phyloP scores from a whole-genome alignment of 2,888 invertebrate genomes.

The Amphiduros pacificus region DNA sequence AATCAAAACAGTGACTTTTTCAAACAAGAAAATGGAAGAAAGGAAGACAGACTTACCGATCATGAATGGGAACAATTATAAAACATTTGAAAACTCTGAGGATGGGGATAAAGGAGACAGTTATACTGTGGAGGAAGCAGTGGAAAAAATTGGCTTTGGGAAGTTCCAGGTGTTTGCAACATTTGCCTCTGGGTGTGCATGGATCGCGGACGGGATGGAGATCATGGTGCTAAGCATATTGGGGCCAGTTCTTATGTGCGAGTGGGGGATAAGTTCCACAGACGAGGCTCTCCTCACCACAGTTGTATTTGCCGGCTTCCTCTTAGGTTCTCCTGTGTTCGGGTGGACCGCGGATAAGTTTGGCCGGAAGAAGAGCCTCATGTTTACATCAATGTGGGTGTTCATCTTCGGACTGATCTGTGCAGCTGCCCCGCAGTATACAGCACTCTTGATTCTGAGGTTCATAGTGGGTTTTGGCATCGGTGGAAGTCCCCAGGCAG shows the following conservation, averaged over 20 bases:
- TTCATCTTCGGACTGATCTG: background rate
- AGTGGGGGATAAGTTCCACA: slow-evolving; percentile 10
- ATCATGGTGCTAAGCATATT: slow-evolving; percentile 24
- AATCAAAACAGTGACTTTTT: no score
- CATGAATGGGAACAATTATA: no score
- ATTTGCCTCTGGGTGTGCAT: slow-evolving; percentile 13
- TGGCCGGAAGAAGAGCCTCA: slow-evolving; percentile 9
- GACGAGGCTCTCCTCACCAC: slow-evolving; percentile 23
- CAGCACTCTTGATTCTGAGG: background rate
- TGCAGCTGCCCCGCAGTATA: background rate
- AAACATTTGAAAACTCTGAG: no score
- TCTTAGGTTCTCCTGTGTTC: slow-evolving; percentile 19
- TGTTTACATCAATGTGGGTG: background rate
- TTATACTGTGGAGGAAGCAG: slow-evolving; percentile 49
- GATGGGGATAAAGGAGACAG: no score
- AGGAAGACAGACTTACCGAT: no score
- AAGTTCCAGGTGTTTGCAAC: slow-evolving; percentile 39
- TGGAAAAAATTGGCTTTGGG: slow-evolving; percentile 50
- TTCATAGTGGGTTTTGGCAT: slow-evolving; percentile 5
- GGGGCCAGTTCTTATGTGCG: slow-evolving; percentile 19
- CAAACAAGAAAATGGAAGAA: no score
- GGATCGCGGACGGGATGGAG: slow-evolving; percentile 28
- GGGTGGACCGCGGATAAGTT: slow-evolving; percentile 19
- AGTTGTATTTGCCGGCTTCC: slow-evolving; percentile 20
- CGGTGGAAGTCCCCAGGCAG: slow-evolving; percentile 3